Conservation (phyloP, 2,113 vertebrate genomes). For the Regulus satrapa region DNA sequence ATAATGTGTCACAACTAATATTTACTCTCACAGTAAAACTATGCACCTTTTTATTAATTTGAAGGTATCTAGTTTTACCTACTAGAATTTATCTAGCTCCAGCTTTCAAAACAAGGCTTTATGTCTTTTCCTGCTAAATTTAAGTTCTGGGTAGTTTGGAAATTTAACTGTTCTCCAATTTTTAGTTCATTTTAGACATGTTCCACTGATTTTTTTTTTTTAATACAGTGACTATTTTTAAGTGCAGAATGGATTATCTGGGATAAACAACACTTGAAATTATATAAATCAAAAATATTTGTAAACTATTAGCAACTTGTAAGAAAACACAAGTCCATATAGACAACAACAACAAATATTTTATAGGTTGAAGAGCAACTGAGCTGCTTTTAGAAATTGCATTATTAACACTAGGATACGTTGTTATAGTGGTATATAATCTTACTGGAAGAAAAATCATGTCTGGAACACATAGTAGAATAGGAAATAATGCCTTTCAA, state of each 20-base stretch:
- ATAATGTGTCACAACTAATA: neutral
- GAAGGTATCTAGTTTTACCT: neutral
- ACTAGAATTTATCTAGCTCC: neutral
- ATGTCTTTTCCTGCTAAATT: neutral
- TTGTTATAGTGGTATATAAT: neutral
- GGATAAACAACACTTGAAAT: neutral
- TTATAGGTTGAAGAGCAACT: neutral
- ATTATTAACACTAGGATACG: neutral
- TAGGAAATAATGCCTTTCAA: neutral
- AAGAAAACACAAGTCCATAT: neutral
- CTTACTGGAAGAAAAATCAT: neutral
- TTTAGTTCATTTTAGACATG: neutral
- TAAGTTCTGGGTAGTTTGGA: neutral
- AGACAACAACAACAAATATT: neutral
- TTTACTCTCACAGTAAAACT: neutral
- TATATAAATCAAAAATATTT: neutral
- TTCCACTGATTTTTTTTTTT: neutral
- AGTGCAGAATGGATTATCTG: neutral
- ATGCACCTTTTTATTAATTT: neutral
- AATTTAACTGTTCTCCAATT: neutral
- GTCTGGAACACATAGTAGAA: neutral
- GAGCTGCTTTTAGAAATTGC: neutral
- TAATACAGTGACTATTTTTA: neutral
- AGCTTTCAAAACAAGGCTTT: neutral
- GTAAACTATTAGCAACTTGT: neutral